phyloP scores from a whole-genome alignment of 2,113 vertebrate genomes.

The Xiphophorus couchianus region DNA sequence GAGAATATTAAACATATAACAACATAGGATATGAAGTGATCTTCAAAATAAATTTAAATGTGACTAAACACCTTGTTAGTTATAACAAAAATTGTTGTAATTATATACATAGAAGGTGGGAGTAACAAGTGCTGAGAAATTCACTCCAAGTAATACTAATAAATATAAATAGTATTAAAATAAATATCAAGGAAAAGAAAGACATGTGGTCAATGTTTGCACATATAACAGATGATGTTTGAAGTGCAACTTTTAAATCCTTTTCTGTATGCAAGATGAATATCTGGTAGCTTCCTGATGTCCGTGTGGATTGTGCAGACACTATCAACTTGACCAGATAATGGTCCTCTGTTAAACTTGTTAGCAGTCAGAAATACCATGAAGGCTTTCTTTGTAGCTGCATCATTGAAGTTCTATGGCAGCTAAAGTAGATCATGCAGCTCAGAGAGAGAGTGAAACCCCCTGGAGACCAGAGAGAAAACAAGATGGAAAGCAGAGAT shows the following conservation, averaged over 20 bases:
- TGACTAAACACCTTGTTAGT: no score
- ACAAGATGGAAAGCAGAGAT: neutral
- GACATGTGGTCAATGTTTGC: neutral
- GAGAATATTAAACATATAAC: no score
- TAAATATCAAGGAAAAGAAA: neutral
- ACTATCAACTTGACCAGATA: neutral
- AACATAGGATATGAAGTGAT: no score
- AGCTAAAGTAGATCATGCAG: neutral
- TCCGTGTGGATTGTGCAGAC: neutral
- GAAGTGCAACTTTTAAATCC: neutral
- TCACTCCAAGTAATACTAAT: neutral
- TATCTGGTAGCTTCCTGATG: neutral
- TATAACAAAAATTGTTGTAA: neutral
- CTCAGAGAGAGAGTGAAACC: neutral
- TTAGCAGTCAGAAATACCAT: neutral
- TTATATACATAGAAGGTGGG: neutral
- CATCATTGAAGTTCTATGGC: neutral
- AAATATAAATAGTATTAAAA: neutral
- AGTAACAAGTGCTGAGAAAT: neutral
- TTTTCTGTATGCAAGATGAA: neutral
- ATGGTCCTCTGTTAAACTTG: neutral
- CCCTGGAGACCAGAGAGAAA: neutral
- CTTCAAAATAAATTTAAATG: no score
- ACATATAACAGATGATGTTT: neutral
- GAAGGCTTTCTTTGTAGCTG: neutral